A percentile compares a stretch with the other conserved stretches of the same genome.
phyloP scores from a whole-genome alignment of 2,797 vertebrate species.

The Catharus ustulatus region DNA sequence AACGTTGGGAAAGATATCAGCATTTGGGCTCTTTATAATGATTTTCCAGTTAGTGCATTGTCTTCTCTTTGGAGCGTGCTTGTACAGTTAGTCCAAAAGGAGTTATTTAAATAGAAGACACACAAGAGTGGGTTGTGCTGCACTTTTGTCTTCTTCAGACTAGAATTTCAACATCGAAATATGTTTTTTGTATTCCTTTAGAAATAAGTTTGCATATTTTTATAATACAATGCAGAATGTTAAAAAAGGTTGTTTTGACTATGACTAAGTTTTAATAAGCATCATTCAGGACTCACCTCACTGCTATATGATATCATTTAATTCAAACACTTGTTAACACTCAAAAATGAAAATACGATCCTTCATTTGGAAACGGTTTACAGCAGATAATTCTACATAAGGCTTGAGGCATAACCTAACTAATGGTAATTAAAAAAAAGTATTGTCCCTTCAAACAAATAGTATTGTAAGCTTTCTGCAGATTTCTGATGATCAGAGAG shows the following conservation, averaged over 20 bases:
- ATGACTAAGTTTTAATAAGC: not conserved
- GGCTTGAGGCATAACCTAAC: not conserved
- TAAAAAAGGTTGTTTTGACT: not conserved
- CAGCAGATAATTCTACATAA: not conserved
- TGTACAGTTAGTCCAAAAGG: not conserved
- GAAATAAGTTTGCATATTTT: not conserved
- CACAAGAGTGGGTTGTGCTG: not conserved
- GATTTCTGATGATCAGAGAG: not conserved
- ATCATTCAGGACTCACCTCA: not conserved
- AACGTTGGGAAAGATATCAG: not conserved
- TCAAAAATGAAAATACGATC: not conserved
- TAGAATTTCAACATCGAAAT: not conserved
- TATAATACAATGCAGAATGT: not conserved
- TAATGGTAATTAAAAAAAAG: not conserved
- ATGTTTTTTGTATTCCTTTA: not conserved
- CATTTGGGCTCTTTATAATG: not conserved
- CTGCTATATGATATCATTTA: not conserved
- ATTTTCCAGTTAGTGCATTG: not conserved
- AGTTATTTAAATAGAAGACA: not conserved
- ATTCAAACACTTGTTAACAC: not conserved
- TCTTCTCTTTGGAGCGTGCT: not conserved
- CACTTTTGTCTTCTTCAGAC: not conserved
- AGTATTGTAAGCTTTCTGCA: not conserved
- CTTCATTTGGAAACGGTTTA: not conserved
- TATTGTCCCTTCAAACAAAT: not conserved